These are phyloP conservation scores for Steinernema carpocapsae DNA, from an alignment of 2,888 invertebrate species.

Conservation along the genomic window DNA sequence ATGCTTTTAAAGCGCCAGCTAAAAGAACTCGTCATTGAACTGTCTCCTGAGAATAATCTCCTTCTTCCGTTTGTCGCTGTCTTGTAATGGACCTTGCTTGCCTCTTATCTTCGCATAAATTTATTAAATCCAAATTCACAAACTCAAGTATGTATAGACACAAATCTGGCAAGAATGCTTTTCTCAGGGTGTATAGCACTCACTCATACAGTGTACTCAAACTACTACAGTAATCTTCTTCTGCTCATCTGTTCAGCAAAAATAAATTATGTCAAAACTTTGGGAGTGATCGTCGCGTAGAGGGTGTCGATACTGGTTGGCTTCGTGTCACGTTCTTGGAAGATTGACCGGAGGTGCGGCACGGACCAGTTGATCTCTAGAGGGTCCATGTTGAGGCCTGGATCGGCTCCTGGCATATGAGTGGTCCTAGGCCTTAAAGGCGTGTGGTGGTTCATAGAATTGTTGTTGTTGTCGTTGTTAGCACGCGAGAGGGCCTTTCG, in stretches of 20 bases:
- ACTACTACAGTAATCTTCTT: not conserved
- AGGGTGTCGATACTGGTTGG: conserved; percentile 62
- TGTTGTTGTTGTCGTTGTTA: conserved; percentile 29
- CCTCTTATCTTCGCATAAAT: not conserved
- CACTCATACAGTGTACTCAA: no score
- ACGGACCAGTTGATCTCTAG: conserved; percentile 67
- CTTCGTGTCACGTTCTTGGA: conserved; percentile 56
- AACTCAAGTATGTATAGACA: conserved; percentile 31
- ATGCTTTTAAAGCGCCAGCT: no score
- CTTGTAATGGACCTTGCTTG: no score
- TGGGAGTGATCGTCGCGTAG: conserved; percentile 45
- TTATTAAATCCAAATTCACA: not conserved
- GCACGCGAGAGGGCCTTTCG: conserved; percentile 17
- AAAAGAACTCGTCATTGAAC: no score
- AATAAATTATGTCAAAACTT: conserved; percentile 34
- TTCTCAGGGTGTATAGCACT: not conserved
- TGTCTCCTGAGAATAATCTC: no score
- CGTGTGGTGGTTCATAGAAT: not conserved
- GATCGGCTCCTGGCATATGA: conserved; percentile 35
- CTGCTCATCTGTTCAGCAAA: conserved; percentile 15
- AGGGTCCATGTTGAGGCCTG: conserved; percentile 58
- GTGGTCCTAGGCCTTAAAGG: not conserved
- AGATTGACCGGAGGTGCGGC: conserved; percentile 57
- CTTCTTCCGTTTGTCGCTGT: no score
- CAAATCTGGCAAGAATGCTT: conserved; percentile 21